Evolutionary conservation across 1,140 invertebrate species (phyloP), one percentile per base, ranked within the genome.

Genomic region (Tetramorium simillimum): DNA sequence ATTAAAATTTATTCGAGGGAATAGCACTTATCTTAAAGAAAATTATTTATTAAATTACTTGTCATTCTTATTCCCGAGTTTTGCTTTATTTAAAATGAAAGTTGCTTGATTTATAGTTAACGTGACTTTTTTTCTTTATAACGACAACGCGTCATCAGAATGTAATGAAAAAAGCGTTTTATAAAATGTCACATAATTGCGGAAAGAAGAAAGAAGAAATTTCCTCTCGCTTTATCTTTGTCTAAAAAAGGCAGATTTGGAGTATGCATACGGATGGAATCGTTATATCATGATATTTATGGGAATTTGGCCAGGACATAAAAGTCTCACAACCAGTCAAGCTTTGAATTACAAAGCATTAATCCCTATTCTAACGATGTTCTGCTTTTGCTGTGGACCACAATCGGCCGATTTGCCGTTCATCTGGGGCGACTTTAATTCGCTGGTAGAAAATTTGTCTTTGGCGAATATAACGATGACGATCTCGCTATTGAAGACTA

Each of bases 261-360:
- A 73, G 0, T 85, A 89, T 4, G 28, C 53, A 9, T 78, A 60
- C 14, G 77, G 78, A 12, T 90, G 88, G 85, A 89, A 90, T 43
- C 24, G 76, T 33, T 70, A 90, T 43, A 87, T 60, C 3, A 82
- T 87, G 85, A 86, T 6, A 6, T 69, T 89, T 60, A 46, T 90
- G 6, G 89, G 88, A 12, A 77, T 89, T 5, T 90, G 89, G 89
- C 89, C 89, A 24, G 78, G 78, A 5, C 72, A 89, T 7, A 86
- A 77, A 6, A 60, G 14, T 37, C 56, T 89, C 33, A 33, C 33
- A 33, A 33, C 0, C 69, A 28, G 33, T 5, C 85, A 12, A 9
- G 7, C 12, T 0, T 87, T 85, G 24, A 90, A 43, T 12, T 89
- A 90, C 9, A 53, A 12, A 14, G 33, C 40, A 12, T 12, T 87